Evolutionary conservation across 2,797 vertebrate species (phyloP), one percentile per base, ranked within the genome.

Genomic region (Bovichtus diacanthus): DNA sequence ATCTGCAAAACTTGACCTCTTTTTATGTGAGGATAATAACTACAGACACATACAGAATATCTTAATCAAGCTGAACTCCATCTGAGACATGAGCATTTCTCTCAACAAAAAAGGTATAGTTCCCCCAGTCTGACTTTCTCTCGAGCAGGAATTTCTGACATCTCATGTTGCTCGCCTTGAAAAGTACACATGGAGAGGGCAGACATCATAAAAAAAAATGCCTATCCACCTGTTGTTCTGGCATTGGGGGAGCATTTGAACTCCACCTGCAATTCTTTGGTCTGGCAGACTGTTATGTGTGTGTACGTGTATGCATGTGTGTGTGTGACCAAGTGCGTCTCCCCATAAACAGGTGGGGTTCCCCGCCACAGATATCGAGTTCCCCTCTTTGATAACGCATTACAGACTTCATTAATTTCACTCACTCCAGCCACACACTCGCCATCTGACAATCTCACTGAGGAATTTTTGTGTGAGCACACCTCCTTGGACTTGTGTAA

Each of bases 181-280:
- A 87, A 90, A 81, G 71, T 91, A 86, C 87, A 92, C 88, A 83
- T 55, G 83, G 68, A 75, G 73, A 83, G 78, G 88, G 86, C 91
- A 92, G 93, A 94, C 94, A 86, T 94, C 94, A 92, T 95, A 95
- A 95, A 95, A 86, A 86, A 87, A 85, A 90, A 91, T 63, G 71
- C 66, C 89, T 80, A 79, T 93, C 93, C 95, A 96, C 95, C 95
- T 96, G 95, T 96, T 91, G 92, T 88, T 89, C 87, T 90, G 80
- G 58, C 69, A 86, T 70, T 67, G 84, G 82, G 84, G 79, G 80
- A 87, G 84, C 87, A 90, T 92, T 92, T 92, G 81, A 92, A 90
- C 91, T 89, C 94, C 95, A 96, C 95, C 95, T 96, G 94, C 88
- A 92, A 86, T 85, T 78, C 83, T 88, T 92, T 87, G 68, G 83